A percentile compares a stretch with the other conserved stretches of the same genome.
Conservation (phyloP, 2,113 vertebrate genomes). For the Tretioscincus oriximinensis region DNA sequence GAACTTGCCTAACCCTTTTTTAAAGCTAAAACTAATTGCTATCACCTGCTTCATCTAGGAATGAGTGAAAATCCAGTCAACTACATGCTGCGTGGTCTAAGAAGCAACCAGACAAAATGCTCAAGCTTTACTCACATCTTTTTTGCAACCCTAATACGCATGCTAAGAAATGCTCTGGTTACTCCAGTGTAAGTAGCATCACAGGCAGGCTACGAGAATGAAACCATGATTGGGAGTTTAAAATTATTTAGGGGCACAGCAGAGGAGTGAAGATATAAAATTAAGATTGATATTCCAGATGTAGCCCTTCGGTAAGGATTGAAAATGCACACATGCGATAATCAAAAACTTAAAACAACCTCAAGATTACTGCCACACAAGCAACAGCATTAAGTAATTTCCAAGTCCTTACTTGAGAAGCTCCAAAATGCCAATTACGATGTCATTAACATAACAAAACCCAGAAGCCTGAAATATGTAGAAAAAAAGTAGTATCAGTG, state of each 20-base stretch:
- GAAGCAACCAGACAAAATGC: too few relatives aligned
- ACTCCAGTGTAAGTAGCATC: neutral
- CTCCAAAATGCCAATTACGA: conserved; percentile 97
- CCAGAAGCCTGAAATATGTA: conserved; percentile 84
- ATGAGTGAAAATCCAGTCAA: neutral
- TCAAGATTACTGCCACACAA: too few relatives aligned
- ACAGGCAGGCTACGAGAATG: neutral
- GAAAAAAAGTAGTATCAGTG: conserved; percentile 34
- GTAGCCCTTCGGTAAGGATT: too few relatives aligned
- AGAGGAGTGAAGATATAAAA: too few relatives aligned
- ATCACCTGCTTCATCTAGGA: too few relatives aligned
- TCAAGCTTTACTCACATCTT: neutral
- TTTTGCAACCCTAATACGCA: neutral
- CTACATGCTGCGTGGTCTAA: too few relatives aligned
- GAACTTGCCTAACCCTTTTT: too few relatives aligned
- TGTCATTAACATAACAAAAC: conserved; percentile 98
- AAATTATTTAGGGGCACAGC: too few relatives aligned
- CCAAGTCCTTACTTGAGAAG: conserved; percentile 88
- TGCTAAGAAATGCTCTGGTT: neutral
- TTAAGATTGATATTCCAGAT: too few relatives aligned
- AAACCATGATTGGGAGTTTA: too few relatives aligned
- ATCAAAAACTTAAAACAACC: neutral
- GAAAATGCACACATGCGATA: too few relatives aligned
- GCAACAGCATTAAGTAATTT: neutral
- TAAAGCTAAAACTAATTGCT: too few relatives aligned